Conservation (phyloP, 2,888 invertebrate species). For the Caenorhabditis zanzibari region DNA sequence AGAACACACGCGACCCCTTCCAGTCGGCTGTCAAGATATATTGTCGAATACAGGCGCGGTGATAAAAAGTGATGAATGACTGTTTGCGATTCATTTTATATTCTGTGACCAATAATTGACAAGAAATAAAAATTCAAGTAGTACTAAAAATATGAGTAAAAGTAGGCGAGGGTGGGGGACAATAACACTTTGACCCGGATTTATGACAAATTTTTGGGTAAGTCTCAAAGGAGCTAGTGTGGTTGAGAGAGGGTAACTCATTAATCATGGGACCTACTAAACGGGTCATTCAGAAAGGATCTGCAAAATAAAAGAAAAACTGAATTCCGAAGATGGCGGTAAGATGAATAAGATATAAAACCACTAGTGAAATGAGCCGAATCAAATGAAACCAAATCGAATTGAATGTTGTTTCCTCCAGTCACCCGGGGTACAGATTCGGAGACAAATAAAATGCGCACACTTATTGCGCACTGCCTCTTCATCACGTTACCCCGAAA, state of each 20-base stretch:
- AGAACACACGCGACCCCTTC: slow-evolving; percentile 6
- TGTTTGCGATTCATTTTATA: slow-evolving; percentile 43
- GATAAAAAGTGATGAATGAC: slow-evolving; percentile 59
- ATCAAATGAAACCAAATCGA: slow-evolving; percentile 24
- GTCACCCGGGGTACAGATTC: slow-evolving; percentile 55
- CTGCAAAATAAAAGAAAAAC: background rate
- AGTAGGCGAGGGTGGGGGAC: background rate
- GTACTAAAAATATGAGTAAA: background rate
- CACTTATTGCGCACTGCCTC: slow-evolving; percentile 60
- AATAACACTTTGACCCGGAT: slow-evolving; percentile 37
- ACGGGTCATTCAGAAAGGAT: slow-evolving; percentile 22
- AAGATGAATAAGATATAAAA: slow-evolving; percentile 19
- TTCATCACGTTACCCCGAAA: slow-evolving; percentile 42
- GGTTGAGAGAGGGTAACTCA: slow-evolving; percentile 11
- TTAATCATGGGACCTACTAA: slow-evolving; percentile 56
- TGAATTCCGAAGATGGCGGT: slow-evolving; percentile 5
- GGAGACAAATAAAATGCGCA: slow-evolving; percentile 60
- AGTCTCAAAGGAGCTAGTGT: slow-evolving; percentile 29
- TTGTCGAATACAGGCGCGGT: slow-evolving; percentile 24
- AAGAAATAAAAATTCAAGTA: slow-evolving; percentile 12
- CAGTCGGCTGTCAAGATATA: slow-evolving; percentile 59
- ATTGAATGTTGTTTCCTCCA: slow-evolving; percentile 19
- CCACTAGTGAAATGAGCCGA: slow-evolving; percentile 30
- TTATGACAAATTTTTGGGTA: slow-evolving; percentile 31
- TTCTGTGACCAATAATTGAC: slow-evolving; percentile 28